phyloP scores from a whole-genome alignment of 2,797 vertebrate species.

The Pseudopleuronectes americanus region DNA sequence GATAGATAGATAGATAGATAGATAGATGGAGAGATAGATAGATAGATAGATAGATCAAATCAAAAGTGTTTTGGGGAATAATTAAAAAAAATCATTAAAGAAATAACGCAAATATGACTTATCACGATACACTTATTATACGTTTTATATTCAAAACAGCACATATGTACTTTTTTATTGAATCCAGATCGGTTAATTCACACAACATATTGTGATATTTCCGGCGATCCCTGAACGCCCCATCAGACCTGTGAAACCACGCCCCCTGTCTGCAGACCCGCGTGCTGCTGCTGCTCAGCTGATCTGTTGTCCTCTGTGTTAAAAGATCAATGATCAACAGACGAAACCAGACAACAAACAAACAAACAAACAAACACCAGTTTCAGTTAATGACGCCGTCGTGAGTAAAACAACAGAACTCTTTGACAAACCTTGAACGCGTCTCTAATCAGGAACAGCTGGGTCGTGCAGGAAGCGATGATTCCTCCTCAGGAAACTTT shows the following conservation, averaged over 20 bases:
- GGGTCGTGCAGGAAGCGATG: neutral
- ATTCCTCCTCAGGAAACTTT: neutral
- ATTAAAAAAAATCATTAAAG: too few relatives aligned
- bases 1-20: too few relatives aligned
- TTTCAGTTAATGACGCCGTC: too few relatives aligned
- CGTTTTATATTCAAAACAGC: neutral
- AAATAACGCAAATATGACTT: too few relatives aligned
- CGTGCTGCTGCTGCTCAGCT: too few relatives aligned
- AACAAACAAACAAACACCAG: neutral
- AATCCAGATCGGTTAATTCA: neutral
- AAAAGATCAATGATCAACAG: neutral
- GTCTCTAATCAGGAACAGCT: slow-evolving; percentile 28
- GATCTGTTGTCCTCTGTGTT: too few relatives aligned
- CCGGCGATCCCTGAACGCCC: slow-evolving; percentile 42
- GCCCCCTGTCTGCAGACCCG: slow-evolving; percentile 51
- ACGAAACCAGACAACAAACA: neutral
- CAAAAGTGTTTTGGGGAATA: too few relatives aligned
- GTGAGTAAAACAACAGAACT: neutral
- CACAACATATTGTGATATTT: rapidly evolving
- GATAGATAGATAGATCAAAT: too few relatives aligned
- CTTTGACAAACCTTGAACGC: neutral
- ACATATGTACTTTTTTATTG: neutral
- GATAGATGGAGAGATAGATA: too few relatives aligned
- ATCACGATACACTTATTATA: too few relatives aligned
- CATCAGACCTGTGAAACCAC: slow-evolving; percentile 58